Percentiles rank a stretch among this genome's conserved stretches.
phyloP scores from a whole-genome alignment of 2,797 vertebrate genomes.

The Avahi laniger region DNA sequence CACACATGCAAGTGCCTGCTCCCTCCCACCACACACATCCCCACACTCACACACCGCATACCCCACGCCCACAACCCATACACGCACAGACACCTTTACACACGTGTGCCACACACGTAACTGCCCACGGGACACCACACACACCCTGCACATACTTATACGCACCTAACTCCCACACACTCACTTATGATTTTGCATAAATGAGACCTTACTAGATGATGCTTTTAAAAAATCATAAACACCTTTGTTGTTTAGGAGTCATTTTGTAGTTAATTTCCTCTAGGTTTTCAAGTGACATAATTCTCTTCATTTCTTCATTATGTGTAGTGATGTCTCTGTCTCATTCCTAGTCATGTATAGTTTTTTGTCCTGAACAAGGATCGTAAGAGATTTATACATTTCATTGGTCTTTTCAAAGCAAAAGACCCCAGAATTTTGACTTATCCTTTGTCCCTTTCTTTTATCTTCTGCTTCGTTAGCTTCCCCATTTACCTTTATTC shows the following conservation, averaged over 20 bases:
- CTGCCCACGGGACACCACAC: not conserved
- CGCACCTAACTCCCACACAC: not conserved
- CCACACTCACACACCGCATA: not conserved
- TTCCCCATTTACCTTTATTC: not conserved
- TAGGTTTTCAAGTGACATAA: not conserved
- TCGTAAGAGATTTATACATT: not conserved
- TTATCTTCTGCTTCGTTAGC: not conserved
- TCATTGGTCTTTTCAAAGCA: not conserved
- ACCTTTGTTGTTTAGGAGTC: not conserved
- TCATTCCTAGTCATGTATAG: not conserved
- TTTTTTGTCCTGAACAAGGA: not conserved
- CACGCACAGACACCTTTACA: not conserved
- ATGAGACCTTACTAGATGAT: not conserved
- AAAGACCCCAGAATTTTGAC: not conserved
- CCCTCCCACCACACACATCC: not conserved
- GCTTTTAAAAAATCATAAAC: not conserved
- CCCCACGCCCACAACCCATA: not conserved
- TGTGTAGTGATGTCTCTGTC: not conserved
- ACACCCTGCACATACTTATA: not conserved
- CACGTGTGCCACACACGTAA: not conserved
- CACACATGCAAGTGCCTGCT: not conserved
- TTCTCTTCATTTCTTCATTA: not conserved
- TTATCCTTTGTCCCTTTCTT: not conserved
- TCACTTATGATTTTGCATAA: not conserved
- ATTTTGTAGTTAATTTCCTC: not conserved